Base-by-base conservation (phyloP, 2,888 invertebrate genomes). In the Cheilosia impressa region DNA sequence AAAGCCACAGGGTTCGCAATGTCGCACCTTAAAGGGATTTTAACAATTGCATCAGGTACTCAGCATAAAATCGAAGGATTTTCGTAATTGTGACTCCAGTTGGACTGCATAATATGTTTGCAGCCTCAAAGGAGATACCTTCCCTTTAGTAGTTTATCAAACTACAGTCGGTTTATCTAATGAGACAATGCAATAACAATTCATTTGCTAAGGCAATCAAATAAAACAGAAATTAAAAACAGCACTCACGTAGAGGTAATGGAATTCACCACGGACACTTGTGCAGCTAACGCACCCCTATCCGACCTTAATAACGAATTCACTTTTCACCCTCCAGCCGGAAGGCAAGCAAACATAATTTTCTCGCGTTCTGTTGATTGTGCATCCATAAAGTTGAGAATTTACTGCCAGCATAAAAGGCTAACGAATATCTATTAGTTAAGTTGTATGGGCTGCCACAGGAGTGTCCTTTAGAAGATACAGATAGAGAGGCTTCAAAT, bases 1-100 rank as follows among this genome's bases (percentile, higher is more conserved):
- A 85, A 83, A 76, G 80, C 84, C 84, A 55, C 75, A 85, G 55
- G 75, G 50, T 62, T 76, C 45, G 79, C 73, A 79, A 73, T 76
- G 84, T 85, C 84, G 69, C 80, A 85, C 80, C 80, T 66, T 34
- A 72, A 71, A 76, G 34, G 34, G 63, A 71, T 38, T 31, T 47
- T 10, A 58, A 55, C 41, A 38, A 69, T 55, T 47, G 10, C 34
- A 38, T n/a, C 22, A n/a, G 13, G n/a, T 60, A 38, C 13, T 4
- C 13, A 38, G 4, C 27, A 72, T 62, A 17, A 50, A n/a, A 31
- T 38, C 43, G 17, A 13, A 15, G 53, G 38, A 38, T 58, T 27
- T 65, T 57, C 24, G 15, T n/a, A 5, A 24, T 52, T 52, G 5
- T 50, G 1, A 27, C 17, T 17, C 17, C 2, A 50, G 19, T 50